phyloP scores from a whole-genome alignment of 1,140 invertebrate species.

The Teleopsis dalmanni region DNA sequence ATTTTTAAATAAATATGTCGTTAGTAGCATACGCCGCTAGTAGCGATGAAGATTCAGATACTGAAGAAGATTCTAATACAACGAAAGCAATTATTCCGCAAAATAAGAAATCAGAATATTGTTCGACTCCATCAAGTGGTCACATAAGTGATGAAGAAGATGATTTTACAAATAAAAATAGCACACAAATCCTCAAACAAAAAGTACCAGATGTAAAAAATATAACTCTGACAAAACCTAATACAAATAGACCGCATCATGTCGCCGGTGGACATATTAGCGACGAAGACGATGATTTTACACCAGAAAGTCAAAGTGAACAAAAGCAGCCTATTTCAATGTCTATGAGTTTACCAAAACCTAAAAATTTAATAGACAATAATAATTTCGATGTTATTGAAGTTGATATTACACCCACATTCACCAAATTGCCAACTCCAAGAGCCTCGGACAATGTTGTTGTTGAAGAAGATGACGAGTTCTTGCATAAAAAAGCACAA shows the following conservation, averaged over 20 bases:
- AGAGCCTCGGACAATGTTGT: constrained; percentile 18
- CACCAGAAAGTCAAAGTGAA: not conserved
- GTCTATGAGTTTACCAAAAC: constrained; percentile 20
- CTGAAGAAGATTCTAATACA: constrained; percentile 13
- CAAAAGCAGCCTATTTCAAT: not conserved
- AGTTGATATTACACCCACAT: constrained; percentile 18
- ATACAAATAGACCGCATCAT: too few species aligned
- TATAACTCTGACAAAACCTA: not conserved
- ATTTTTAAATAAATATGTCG: constrained; percentile 22
- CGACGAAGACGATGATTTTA: constrained; percentile 12
- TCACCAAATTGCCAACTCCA: constrained; percentile 32
- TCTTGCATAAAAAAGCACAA: constrained; percentile 50
- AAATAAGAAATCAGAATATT: not conserved
- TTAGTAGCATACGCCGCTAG: constrained; percentile 39
- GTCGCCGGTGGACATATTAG: not conserved
- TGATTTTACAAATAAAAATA: not conserved
- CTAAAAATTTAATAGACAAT: constrained; percentile 17
- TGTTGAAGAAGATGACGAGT: constrained; percentile 52
- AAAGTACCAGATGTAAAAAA: not conserved
- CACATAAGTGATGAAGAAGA: constrained; percentile 30
- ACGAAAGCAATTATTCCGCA: constrained; percentile 9
- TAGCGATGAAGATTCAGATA: constrained; percentile 33
- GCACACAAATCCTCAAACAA: too few species aligned
- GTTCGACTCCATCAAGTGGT: constrained; percentile 10
- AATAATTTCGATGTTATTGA: constrained; percentile 4